Conservation (phyloP, 1,140 invertebrate genomes). For the Antheraea pernyi region DNA sequence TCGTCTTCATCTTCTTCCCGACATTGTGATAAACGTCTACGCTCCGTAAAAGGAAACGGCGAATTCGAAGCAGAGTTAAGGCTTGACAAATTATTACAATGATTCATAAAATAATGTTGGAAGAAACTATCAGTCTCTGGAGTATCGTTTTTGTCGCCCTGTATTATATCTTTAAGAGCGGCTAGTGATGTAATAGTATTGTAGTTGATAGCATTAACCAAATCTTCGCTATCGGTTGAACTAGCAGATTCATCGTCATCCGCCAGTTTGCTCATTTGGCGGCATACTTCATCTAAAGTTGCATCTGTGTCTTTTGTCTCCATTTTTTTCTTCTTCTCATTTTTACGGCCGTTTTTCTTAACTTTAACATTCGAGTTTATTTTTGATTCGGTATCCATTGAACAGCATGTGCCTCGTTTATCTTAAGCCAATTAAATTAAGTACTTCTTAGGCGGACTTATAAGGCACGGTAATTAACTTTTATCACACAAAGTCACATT, state of each 20-base stretch:
- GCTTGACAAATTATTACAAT: slow-evolving; percentile 83
- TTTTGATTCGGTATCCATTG: slow-evolving; percentile 64
- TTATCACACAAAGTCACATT: slow-evolving; percentile 67
- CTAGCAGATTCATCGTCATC: slow-evolving; percentile 67
- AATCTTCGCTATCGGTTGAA: slow-evolving; percentile 83
- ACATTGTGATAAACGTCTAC: slow-evolving; percentile 88
- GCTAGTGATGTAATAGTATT: slow-evolving; percentile 84
- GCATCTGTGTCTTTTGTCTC: slow-evolving; percentile 34
- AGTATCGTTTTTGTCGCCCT: slow-evolving; percentile 80
- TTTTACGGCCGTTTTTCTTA: slow-evolving; percentile 51
- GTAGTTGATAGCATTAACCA: slow-evolving; percentile 83
- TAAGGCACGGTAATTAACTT: slow-evolving; percentile 41
- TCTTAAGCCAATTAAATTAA: slow-evolving; percentile 24
- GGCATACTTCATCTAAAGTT: slow-evolving; percentile 35
- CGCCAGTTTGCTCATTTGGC: slow-evolving; percentile 38
- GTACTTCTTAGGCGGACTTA: slow-evolving; percentile 24
- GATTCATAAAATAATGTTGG: slow-evolving; percentile 86
- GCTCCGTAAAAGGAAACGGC: slow-evolving; percentile 81
- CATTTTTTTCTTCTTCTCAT: slow-evolving; percentile 68
- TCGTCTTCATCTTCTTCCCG: slow-evolving; percentile 90
- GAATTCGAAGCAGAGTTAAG: slow-evolving; percentile 71
- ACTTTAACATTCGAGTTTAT: slow-evolving; percentile 41
- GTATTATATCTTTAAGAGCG: slow-evolving; percentile 84
- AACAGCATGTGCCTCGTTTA: slow-evolving; percentile 43
- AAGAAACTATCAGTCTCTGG: slow-evolving; percentile 84